Evolutionary conservation across 2,888 invertebrate species (phyloP), one percentile per base, ranked within the genome.

Genomic region (Amphipoea lucens): DNA sequence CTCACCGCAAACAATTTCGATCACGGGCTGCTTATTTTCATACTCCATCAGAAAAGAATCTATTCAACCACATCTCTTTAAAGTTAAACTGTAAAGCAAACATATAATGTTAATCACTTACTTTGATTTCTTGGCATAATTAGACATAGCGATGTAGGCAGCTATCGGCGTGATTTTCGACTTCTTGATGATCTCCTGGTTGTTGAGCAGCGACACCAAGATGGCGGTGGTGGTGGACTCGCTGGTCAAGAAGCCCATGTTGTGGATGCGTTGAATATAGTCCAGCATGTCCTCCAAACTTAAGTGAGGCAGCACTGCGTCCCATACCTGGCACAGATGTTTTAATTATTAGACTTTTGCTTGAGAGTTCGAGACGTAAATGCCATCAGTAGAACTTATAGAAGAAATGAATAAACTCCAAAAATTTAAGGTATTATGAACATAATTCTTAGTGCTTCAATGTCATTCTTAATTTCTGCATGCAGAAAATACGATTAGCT

Each of bases 41-140:
- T 63, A 36, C 20, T 63, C 17, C 7, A 62, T 62, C 14, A 29
- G 14, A 17, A 71, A 11, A 65, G 7, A 48, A 23, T 48, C 48
- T 45, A 48, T 36, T 23, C 23, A 36, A 36, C 14, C 1, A 23
- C 29, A 42, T n/a, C 23, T 71, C 54, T 17, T 29, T 54, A 20
- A 54, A 54, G 54, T 20, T 20, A 20, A 40, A 51, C 29, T 20
- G 75, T 17, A 42, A 12, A 23, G 12, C 57, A 54, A 29, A 4
- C 17, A 67, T 40, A 4, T 4, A 45, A 42, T 12, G 14, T 51
- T 54, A 17, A 68, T 23, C 12, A 95, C 97, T 94, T 94, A 98
- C 98, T 96, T 98, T 90, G 97, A 97, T 80, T 97, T 97, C 90
- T 97, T 97, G 90, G 97, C 97, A 88, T 98, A 98, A 92, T 97